Percentiles rank a stretch among this genome's conserved stretches.
These are phyloP conservation scores for Bilobella aurantiaca DNA, from an alignment of 1,140 invertebrate genomes.

Conservation along the genomic window DNA sequence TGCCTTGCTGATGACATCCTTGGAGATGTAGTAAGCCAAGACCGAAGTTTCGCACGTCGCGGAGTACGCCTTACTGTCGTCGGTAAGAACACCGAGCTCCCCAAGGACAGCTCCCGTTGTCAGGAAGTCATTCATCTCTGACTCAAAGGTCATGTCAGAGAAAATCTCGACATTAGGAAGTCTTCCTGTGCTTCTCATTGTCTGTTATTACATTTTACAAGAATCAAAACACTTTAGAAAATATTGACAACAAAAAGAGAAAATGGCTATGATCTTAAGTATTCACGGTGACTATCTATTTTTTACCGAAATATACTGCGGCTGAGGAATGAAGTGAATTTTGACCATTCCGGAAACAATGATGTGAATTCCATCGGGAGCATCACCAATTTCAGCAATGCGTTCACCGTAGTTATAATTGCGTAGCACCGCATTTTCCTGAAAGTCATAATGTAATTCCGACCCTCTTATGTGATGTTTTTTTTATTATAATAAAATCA, in stretches of 20 bases:
- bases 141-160: slow-evolving; percentile 25
- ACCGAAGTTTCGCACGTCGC: slow-evolving; percentile 43
- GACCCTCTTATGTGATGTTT: too few species aligned
- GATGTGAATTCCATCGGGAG: slow-evolving; percentile 40
- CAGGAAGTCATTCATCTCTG: slow-evolving; percentile 39
- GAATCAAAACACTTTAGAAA: too few species aligned
- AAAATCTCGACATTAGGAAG: slow-evolving; percentile 30
- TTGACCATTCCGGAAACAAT: slow-evolving; percentile 42
- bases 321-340: slow-evolving; percentile 29
- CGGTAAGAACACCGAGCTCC: slow-evolving; percentile 42
- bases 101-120: slow-evolving; percentile 42
- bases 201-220: too few species aligned
- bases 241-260: neutral
- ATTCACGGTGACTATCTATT: neutral
- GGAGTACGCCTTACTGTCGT: slow-evolving; percentile 37
- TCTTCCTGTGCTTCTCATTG: neutral
- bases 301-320: slow-evolving; percentile 18
- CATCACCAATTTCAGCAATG: slow-evolving; percentile 21
- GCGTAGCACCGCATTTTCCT: slow-evolving; percentile 18
- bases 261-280: neutral
- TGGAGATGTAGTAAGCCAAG: slow-evolving; percentile 36
- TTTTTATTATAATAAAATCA: neutral
- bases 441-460: neutral
- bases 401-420: slow-evolving; percentile 33
- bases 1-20: slow-evolving; percentile 16